Evolutionary conservation across 1,140 invertebrate genomes (phyloP).

Genomic region (Yoshiicerus persimilis): DNA sequence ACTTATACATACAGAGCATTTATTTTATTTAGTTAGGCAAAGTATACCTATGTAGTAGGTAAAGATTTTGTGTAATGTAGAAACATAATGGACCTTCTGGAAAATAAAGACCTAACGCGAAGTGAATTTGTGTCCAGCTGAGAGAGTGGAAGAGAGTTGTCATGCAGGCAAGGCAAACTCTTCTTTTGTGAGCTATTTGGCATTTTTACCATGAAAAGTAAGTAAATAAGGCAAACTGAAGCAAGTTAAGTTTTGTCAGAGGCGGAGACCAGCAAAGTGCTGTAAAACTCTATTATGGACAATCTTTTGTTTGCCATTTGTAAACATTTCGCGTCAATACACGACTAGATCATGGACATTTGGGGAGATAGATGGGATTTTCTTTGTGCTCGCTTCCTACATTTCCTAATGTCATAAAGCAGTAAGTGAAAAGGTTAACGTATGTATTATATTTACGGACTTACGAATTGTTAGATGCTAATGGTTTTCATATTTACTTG

Average conservation of each 20-base stretch:
- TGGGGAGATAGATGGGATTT: constrained; percentile 15
- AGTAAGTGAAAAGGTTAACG: not conserved
- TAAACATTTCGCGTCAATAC: constrained; percentile 13
- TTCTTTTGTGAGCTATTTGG: not conserved
- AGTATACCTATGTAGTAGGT: not conserved
- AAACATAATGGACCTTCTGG: not conserved
- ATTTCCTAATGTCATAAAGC: not conserved
- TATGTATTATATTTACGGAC: not conserved
- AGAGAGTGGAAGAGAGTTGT: not conserved
- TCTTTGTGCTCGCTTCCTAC: not conserved
- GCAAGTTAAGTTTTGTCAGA: not conserved
- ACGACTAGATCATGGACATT: not conserved
- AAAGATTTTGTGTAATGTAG: not conserved
- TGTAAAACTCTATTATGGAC: constrained; percentile 20
- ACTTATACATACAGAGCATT: too few relatives aligned
- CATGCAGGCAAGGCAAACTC: not conserved
- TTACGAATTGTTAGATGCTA: not conserved
- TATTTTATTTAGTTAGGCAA: too few relatives aligned
- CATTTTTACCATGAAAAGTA: not conserved
- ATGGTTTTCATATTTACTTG: not conserved
- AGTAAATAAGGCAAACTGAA: not conserved
- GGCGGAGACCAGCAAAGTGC: not conserved
- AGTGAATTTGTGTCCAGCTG: constrained; percentile 19
- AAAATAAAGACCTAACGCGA: constrained; percentile 29
- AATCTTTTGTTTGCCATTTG: constrained; percentile 12